Percentiles rank a stretch among this genome's conserved stretches.
Evolutionary conservation across 2,888 invertebrate genomes (phyloP).

Genomic region (Xylocampa areola): DNA sequence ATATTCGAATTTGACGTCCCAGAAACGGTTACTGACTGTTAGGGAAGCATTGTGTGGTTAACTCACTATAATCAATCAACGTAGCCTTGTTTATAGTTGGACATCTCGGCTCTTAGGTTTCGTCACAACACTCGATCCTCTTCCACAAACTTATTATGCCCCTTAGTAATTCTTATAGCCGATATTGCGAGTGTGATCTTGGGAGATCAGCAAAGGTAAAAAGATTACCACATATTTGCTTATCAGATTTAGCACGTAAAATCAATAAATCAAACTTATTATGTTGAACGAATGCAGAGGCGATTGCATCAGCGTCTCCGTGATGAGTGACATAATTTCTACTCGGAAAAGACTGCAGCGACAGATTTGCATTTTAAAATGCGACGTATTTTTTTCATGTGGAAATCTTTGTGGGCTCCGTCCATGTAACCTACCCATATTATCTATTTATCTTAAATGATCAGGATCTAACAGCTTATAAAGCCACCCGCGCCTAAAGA

Average conservation of each 20-base stretch:
- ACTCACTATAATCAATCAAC: too few species aligned
- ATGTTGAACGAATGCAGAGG: neutral
- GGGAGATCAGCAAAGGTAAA: too few species aligned
- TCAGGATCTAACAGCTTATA: too few species aligned
- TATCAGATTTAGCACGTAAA: conserved; percentile 18
- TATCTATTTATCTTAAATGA: too few species aligned
- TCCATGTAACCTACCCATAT: too few species aligned
- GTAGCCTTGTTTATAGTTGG: neutral
- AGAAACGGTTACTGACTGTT: neutral
- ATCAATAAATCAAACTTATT: conserved; percentile 23
- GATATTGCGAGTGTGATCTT: too few species aligned
- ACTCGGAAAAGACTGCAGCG: too few species aligned
- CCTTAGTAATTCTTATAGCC: too few species aligned
- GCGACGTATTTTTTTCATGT: too few species aligned
- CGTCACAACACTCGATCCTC: neutral
- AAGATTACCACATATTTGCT: conserved; percentile 1
- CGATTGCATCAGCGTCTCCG: neutral
- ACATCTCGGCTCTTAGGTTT: neutral
- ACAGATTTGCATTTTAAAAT: too few species aligned
- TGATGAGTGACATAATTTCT: neutral
- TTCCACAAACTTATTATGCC: neutral
- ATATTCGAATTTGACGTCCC: neutral
- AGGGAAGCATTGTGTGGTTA: neutral
- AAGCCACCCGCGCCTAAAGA: too few species aligned
- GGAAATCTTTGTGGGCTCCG: too few species aligned